Evolutionary conservation across 2,888 invertebrate species (phyloP), one percentile per base, ranked within the genome.

Genomic region (Ornithoptera priamus): DNA sequence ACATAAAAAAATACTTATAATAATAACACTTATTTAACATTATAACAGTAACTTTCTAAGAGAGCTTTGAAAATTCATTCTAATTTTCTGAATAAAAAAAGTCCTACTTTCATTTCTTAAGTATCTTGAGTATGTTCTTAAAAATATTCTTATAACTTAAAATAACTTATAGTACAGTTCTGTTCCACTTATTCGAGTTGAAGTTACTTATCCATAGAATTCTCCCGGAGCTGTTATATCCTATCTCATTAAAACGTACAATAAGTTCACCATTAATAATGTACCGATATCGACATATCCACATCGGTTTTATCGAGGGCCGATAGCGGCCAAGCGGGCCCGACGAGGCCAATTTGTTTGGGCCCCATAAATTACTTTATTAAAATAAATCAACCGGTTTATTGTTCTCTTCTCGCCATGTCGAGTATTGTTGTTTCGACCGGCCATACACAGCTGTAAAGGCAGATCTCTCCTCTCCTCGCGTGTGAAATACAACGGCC

Each of bases 331-430:
- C 89, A 89, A 87, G 84, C 81, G 81, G 73, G 80, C 83, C 46
- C 81, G 87, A 86, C 84, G 84, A 84, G 86, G 82, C 86, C 90
- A 90, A 91, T 91, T 90, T 90, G 91, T 90, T 84, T 66, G 84
- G 81, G 78, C 84, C 81, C 83, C 88, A 90, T 92, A 91, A 90
- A 91, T 91, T 88, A 90, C 82, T 88, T 89, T 89, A 91, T 90
- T 90, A 89, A 89, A 89, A 91, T 91, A 91, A 91, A 91, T 91
- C 90, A 90, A 83, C 78, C 77, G 77, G 81, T 88, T 89, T 90
- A 91, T 90, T 91, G 89, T 90, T 91, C 87, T 87, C 85, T 87
- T 89, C 88, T 85, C 89, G 85, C 89, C 85, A 88, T 84, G 78
- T 85, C 81, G 77, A 80, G 81, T 83, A 83, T 85, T 87, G 84